Conservation (phyloP, 2,888 invertebrate genomes). For the Lithophane leautieri region DNA sequence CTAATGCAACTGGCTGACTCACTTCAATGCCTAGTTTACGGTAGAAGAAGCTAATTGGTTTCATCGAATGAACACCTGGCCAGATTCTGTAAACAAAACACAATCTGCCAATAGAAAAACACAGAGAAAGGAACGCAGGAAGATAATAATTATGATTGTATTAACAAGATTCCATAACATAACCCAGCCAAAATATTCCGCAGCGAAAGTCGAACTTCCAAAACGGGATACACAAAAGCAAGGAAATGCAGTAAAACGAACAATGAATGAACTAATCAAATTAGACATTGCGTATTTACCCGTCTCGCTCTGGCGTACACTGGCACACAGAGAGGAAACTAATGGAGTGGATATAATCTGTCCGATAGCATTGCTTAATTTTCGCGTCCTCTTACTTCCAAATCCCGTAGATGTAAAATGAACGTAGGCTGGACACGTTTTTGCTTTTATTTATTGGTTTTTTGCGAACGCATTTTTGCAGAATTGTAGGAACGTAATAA, state of each 20-base stretch:
- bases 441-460: slow-evolving; percentile 28
- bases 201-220: slow-evolving; percentile 19
- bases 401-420: slow-evolving; percentile 49
- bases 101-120: background rate
- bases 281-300: slow-evolving; percentile 37
- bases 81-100: slow-evolving; percentile 15
- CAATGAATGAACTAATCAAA: slow-evolving; percentile 52
- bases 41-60: background rate
- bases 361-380: slow-evolving; percentile 53
- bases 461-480: slow-evolving; percentile 6
- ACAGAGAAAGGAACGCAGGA: background rate
- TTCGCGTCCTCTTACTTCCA: slow-evolving; percentile 33
- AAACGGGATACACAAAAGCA: slow-evolving; percentile 36
- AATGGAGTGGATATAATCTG: slow-evolving; percentile 59
- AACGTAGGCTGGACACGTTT: slow-evolving; percentile 31
- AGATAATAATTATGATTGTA: slow-evolving; percentile 23
- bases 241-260: slow-evolving; percentile 49
- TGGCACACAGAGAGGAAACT: slow-evolving; percentile 38
- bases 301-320: slow-evolving; percentile 27
- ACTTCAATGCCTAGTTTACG: background rate
- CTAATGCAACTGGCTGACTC: too few species aligned
- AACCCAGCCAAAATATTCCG: slow-evolving; percentile 11
- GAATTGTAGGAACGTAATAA: slow-evolving; percentile 6
- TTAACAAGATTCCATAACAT: slow-evolving; percentile 8
- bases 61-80: background rate